Evolutionary conservation across 2,797 vertebrate genomes (phyloP).

Genomic region (Tapirus indicus): DNA sequence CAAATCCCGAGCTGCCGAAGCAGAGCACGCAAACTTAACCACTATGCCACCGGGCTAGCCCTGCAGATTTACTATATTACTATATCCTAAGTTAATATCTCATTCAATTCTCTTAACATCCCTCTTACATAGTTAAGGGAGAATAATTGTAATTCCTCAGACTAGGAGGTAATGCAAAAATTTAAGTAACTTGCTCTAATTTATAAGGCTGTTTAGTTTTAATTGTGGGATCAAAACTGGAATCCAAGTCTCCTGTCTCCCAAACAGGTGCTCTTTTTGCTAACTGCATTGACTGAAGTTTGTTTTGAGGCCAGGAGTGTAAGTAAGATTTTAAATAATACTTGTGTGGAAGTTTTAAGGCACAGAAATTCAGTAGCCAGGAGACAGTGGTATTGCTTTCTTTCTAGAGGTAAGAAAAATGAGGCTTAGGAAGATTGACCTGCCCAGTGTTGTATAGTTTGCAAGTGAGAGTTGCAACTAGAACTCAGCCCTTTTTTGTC

Average conservation of each 20-base stretch:
- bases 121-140: constrained; percentile 19
- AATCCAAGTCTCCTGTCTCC: background rate
- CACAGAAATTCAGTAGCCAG: background rate
- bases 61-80: constrained; percentile 1
- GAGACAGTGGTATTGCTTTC: background rate
- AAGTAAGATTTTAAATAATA: constrained; percentile 36
- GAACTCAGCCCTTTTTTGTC: background rate
- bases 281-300: constrained; percentile 43
- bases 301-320: constrained; percentile 9
- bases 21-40: too few relatives aligned
- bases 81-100: constrained; percentile 6
- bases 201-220: constrained; percentile 18
- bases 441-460: background rate
- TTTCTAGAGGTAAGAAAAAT: constrained; percentile 29
- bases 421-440: constrained; percentile 28
- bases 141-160: constrained; percentile 29
- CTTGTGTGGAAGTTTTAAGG: constrained; percentile 9
- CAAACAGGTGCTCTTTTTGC: constrained; percentile 32
- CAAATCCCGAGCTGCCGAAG: too few relatives aligned
- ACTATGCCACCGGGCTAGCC: too few relatives aligned
- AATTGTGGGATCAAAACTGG: constrained; percentile 32
- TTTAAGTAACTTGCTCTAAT: constrained; percentile 45
- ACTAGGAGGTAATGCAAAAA: constrained; percentile 18
- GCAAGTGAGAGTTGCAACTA: background rate
- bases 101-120: constrained; percentile 42